Evolutionary conservation across 2,113 vertebrate genomes (phyloP), one percentile per base, ranked within the genome.

Genomic region (Coptodon rendalli): DNA sequence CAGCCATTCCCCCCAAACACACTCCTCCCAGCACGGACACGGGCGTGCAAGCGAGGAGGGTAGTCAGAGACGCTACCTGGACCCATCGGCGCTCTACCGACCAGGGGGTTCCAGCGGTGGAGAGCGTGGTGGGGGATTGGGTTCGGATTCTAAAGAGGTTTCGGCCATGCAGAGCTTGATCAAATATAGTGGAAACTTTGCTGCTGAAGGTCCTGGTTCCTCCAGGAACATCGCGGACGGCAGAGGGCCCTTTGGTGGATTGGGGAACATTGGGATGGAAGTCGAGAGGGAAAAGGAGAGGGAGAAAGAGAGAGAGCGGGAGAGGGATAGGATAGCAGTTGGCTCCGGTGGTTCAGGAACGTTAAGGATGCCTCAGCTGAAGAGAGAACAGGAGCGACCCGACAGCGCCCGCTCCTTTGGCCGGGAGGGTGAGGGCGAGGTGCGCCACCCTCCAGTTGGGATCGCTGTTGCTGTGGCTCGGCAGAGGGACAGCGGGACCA

Each of bases 131-230:
- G 94, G 45, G 24, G 96, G 10, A 52, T 92, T 1, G 40, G 95
- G 52, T 0, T 73, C 96, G 0, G 96, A 97, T 27, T 80, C 96
- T 0, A 88, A 96, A 0, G 98, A 99, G 89, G 97, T 97, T 3
- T 99, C 98, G 0, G 98, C 99, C 93, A 99, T 99, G 98, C 98
- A 99, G 94, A 99, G 97, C 92, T 97, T 99, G 76, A 99, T 99
- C 92, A 98, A 98, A 59, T 99, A 99, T 96, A 99, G 98, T 0
- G 99, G 99, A 13, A 98, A 97, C 95, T 99, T 99, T 61, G 95
- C 97, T 2, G 96, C 97, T 1, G 98, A 99, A 63, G 89, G 89
- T 6, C 93, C 97, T 0, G 68, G 95, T 6, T 91, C 95, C 0
- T 95, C 97, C 2, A 97, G 97, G 90, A 97, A 97, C 7, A 94